Base-by-base conservation (phyloP, 2,888 invertebrate genomes). In the Periphyllus acericola region DNA sequence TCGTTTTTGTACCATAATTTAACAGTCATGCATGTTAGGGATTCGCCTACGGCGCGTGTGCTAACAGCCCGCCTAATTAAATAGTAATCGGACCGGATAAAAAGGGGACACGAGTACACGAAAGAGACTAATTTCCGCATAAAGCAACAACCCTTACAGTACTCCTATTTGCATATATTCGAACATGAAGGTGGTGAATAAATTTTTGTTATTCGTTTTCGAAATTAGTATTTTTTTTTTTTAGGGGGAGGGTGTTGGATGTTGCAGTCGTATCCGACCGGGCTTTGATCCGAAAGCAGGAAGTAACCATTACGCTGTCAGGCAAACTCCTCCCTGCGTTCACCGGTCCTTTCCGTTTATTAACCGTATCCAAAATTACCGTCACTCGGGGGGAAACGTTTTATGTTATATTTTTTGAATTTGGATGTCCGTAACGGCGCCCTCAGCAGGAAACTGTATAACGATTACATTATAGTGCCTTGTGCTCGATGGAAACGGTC, bases 391-490 rank as follows among this genome's bases (percentile, higher is more conserved):
- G 52, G 78, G 34, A 68, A 52, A 85, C 68, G 78, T 68, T 76
- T 84, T 19, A 19, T 60, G 46, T 68, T 76, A 11, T 40, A 40
- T 84, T 60, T 80, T 83, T 68, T 60, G 55, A 72, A 72, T 86
- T 86, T 72, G 29, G 79, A 74, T 86, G 74, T 80, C 71, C 79
- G 85, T 85, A 71, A 79, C 86, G 80, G 55, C n/a, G 25, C 52
- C 60, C 68, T 75, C 29, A n/a, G 55, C 86, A 72, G 86, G 86
- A 86, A 80, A 86, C 86, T 71, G 85, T 86, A n/a, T n/a, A 68
- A 71, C 75, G 36, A 40, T 75, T 36, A 46, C 40, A 34, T 71
- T 19, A 36, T 76, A 25, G 76, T 68, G 46, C 34, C 8, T 40
- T 14, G 52, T 55, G 52, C 34, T n/a, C 25, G 36, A 29, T 76